phyloP scores from a whole-genome alignment of 1,140 invertebrate species.

The Oreohelix idahoensis region DNA sequence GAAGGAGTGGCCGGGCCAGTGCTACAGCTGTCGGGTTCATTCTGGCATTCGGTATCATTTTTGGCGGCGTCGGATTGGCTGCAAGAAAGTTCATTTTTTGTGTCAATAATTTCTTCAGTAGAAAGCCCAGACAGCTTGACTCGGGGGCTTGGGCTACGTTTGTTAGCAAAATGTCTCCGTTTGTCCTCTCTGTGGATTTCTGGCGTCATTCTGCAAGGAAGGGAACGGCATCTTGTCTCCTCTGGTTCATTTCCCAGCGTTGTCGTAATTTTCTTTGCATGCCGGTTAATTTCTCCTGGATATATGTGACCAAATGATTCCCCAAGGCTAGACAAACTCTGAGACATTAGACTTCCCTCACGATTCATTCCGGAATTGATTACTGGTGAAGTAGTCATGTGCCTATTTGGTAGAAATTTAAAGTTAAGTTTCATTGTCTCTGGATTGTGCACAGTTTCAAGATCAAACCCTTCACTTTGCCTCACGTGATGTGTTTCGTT shows the following conservation, averaged over 20 bases:
- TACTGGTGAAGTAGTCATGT: not conserved
- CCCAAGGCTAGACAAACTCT: not conserved
- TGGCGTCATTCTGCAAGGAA: not conserved
- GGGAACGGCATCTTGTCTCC: not conserved
- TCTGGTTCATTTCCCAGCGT: not conserved
- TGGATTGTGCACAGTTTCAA: not conserved
- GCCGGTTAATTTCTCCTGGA: not conserved
- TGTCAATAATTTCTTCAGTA: not conserved
- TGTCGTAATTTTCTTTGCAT: not conserved
- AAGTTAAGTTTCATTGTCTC: not conserved
- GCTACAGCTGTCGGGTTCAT: not conserved
- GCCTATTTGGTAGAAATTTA: not conserved
- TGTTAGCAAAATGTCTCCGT: not conserved
- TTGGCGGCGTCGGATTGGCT: not conserved
- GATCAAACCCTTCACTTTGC: not conserved
- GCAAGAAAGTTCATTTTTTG: not conserved
- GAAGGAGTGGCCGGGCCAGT: not conserved
- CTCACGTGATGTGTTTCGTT: not conserved
- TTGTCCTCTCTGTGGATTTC: not conserved
- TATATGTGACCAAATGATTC: not conserved
- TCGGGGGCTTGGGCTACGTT: not conserved
- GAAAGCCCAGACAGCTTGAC: not conserved
- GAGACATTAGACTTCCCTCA: not conserved
- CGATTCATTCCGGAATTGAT: not conserved
- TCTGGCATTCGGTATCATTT: not conserved